Base-by-base conservation (phyloP, 2,113 vertebrate species). In the Monopterus albus region DNA sequence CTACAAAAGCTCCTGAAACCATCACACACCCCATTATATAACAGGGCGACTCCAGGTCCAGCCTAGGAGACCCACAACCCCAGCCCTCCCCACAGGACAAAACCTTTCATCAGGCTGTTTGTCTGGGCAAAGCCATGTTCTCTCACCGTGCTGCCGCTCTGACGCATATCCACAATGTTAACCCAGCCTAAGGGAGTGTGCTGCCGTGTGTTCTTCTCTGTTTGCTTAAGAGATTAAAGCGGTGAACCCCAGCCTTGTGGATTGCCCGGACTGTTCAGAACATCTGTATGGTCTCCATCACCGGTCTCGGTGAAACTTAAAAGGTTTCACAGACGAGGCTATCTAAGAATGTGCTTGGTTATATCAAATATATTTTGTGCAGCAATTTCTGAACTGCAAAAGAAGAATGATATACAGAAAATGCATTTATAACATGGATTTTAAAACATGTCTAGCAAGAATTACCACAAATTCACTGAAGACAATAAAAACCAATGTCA, bases 221-320 rank as follows among this genome's bases (percentile, higher is more conserved):
- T 90, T 89, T 92, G 79, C 66, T 83, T 76, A 74, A 85, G 69
- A 82, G 89, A 82, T 92, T 90, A 90, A 65, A 61, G 20, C 39
- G 47, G 63, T 87, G 82, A 83, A 84, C 82, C 75, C 82, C 50
- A 7, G 60, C 56, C 25, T 64, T 38, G 65, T n/a, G 43, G 67
- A 82, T 18, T 51, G 71, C 65, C 60, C 5, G 5, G 50, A 63
- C 61, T 35, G 72, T 69, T 67, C 35, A 53, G 63, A 64, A 23
- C 3, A 14, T 56, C 13, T 2, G 65, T 46, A 57, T 20, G 23
- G 55, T 64, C 50, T 70, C 14, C n/a, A 39, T 39, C 36, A 15
- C 14, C 33, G 20, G 3, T 17, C 9, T 12, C 1, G 17, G 18
- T 42, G 63, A 47, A 55, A 51, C 61, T 12, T 14, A 58, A 52